Conservation (phyloP, 2,797 vertebrate species). For the Phylloscopus collybita region DNA sequence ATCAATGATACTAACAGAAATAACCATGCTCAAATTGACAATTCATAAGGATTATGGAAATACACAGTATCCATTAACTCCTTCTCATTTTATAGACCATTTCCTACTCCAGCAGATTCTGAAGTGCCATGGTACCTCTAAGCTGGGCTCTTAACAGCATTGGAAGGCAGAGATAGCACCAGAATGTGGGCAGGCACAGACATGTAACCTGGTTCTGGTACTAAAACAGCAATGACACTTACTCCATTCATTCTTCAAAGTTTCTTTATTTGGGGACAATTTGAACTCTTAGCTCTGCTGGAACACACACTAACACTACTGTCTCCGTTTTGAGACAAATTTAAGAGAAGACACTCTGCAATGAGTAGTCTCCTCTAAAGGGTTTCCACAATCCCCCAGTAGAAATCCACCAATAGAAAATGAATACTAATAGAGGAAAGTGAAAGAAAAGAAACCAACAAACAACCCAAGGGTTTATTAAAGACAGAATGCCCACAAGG, state of each 20-base stretch:
- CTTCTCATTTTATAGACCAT: neutral
- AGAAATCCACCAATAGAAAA: neutral
- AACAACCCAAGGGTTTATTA: neutral
- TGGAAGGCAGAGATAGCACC: neutral
- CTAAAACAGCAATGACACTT: neutral
- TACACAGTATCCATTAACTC: fast-evolving
- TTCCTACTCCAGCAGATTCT: neutral
- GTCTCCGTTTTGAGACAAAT: neutral
- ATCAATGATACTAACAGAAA: neutral
- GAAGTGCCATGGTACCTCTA: neutral
- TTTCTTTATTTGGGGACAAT: neutral
- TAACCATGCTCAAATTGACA: neutral
- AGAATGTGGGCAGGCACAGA: neutral
- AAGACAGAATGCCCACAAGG: neutral
- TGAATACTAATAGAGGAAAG: neutral
- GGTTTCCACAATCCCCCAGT: neutral
- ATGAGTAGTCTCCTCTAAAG: neutral
- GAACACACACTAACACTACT: neutral
- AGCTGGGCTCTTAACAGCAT: neutral
- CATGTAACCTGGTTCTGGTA: neutral
- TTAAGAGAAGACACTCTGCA: neutral
- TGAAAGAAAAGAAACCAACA: neutral
- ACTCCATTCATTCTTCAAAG: neutral
- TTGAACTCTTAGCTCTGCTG: neutral
- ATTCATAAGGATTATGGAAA: neutral